Base-by-base conservation (phyloP, 2,888 invertebrate species). In the Sclerodermus sp. region DNA sequence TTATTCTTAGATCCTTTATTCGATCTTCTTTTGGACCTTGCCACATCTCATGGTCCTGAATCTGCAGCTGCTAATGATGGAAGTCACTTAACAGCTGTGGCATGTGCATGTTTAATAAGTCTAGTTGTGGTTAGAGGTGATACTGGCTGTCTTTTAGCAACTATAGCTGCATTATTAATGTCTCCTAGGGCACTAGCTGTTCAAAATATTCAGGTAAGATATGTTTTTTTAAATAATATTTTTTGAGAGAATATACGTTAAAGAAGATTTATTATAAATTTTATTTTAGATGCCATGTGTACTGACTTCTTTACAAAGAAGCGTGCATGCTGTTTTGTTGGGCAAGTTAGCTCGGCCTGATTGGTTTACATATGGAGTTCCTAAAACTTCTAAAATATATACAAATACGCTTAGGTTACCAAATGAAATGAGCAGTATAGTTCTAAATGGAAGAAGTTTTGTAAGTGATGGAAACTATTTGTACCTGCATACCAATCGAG, bases 91-190 rank as follows among this genome's bases (percentile, higher is more conserved):
- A 92, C 93, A 15, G 88, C 93, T 3, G 85, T 94, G 51, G 93
- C 96, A 44, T 93, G 94, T 74, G 90, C 97, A 1, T 96, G 96
- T 64, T 83, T 99, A 8, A 83, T 97, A 45, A 93, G 95, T 47
- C 82, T 98, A 53, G 93, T 94, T 12, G 91, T 97, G 42, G 96
- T 96, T 1, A 83, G 92, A 47, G 98, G 97, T 3, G 93, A 96
- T 75, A 93, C 96, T 9, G 94, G 94, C 52, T 89, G 93, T 70
- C 87, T 93, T 66, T 82, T 97, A 5, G 87, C 89, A 65, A 93
- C 96, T 4, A 86, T 93, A 32, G 88, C 93, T 2, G 90, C 93
- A 18, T 82, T 96, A 57, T 83, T 94, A 38, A 95, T 95, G 90
- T 91, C 91, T 46, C 86, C 91, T 0, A 82, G 88, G 62, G 83